These are phyloP conservation scores for Lipophrys pholis DNA, from an alignment of 2,113 vertebrate species.

Conservation along the genomic window DNA sequence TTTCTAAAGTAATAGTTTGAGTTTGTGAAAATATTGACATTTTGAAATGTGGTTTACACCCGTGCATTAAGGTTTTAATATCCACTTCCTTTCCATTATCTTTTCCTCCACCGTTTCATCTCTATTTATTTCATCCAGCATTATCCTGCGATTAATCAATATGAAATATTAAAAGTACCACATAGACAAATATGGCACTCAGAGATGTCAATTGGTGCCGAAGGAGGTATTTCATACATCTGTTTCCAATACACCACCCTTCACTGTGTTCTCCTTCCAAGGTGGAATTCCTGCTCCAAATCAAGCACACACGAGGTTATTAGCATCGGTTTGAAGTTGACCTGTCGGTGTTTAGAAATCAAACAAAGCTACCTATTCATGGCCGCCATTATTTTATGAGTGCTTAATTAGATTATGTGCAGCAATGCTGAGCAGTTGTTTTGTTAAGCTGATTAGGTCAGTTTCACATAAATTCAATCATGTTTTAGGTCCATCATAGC, in stretches of 20 bases:
- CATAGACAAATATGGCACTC: slow-evolving; percentile 40
- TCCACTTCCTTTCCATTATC: too few relatives aligned
- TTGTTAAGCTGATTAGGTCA: neutral
- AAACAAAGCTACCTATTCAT: slow-evolving; percentile 13
- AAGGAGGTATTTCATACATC: slow-evolving; percentile 74
- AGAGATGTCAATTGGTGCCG: slow-evolving; percentile 68
- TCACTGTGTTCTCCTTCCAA: slow-evolving; percentile 68
- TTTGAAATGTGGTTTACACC: too few relatives aligned
- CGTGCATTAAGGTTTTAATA: too few relatives aligned
- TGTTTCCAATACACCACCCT: slow-evolving; percentile 73
- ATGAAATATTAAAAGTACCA: slow-evolving; percentile 48
- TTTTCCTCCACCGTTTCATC: neutral
- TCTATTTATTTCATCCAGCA: neutral
- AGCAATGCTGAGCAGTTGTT: too few relatives aligned
- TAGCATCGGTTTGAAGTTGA: slow-evolving; percentile 44
- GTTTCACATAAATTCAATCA: neutral
- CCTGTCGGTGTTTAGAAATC: slow-evolving; percentile 34
- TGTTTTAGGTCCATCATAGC: neutral
- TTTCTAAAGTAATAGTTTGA: too few relatives aligned
- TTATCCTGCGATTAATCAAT: slow-evolving; percentile 11
- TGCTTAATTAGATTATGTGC: neutral
- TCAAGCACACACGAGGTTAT: slow-evolving; percentile 28
- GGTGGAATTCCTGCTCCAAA: slow-evolving; percentile 59
- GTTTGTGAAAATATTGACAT: too few relatives aligned
- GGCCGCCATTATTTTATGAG: neutral